Percentiles rank a stretch among this genome's conserved stretches.
These are phyloP conservation scores for Eulithis prunata DNA, from an alignment of 2,888 invertebrate species.

Conservation along the genomic window DNA sequence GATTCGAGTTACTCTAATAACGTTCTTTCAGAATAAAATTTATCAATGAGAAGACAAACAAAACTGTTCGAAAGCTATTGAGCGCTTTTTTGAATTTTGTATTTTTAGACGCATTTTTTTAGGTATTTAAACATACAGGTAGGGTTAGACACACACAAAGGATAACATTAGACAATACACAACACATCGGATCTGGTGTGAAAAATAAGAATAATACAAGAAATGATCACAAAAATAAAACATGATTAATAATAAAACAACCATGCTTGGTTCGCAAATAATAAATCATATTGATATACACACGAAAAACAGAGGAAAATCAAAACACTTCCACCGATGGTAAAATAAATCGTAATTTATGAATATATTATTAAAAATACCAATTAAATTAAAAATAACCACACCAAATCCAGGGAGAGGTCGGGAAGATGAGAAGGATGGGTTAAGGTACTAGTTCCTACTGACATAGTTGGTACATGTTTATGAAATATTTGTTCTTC, in stretches of 20 bases:
- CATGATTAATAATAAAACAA: conserved; percentile 68
- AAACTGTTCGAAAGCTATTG: conserved; percentile 79
- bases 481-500: conserved; percentile 68
- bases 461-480: conserved; percentile 57
- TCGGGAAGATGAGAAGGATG: conserved; percentile 80
- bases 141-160: conserved; percentile 94
- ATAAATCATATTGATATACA: conserved; percentile 71
- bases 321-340: conserved; percentile 84
- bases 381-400: conserved; percentile 79
- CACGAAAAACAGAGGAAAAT: conserved; percentile 82
- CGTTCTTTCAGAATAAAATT: conserved; percentile 59
- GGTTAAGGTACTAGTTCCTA: conserved; percentile 80
- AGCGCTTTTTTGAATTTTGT: conserved; percentile 69
- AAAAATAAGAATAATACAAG: conserved; percentile 71
- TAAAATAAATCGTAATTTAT: conserved; percentile 73
- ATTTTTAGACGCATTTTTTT: conserved; percentile 72
- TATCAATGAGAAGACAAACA: conserved; percentile 74
- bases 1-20: conserved; percentile 66
- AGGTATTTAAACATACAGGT: conserved; percentile 79
- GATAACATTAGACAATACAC: conserved; percentile 97
- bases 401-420: conserved; percentile 85
- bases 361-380: conserved; percentile 60
- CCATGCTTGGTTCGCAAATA: conserved; percentile 80
- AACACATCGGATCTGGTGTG: conserved; percentile 86
- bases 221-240: conserved; percentile 59